Percentiles rank a stretch among this genome's conserved stretches.
phyloP scores from a whole-genome alignment of 2,797 vertebrate genomes.

The Orestias chungarensis region DNA sequence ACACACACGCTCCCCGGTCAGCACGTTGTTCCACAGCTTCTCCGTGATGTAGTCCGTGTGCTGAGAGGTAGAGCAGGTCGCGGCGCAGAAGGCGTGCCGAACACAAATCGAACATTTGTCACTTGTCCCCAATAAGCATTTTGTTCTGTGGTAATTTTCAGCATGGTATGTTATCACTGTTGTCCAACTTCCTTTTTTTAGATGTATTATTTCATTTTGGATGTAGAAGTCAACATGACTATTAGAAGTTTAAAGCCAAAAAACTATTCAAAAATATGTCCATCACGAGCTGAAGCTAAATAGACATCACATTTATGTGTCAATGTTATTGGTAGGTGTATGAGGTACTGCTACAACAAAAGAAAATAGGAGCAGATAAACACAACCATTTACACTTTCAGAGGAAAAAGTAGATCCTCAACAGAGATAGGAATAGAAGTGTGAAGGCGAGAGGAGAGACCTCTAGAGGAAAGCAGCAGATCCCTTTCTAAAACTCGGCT shows the following conservation, averaged over 20 bases:
- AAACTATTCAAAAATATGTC: not conserved
- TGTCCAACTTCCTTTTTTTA: not conserved
- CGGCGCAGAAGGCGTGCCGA: too few species aligned
- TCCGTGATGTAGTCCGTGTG: too few species aligned
- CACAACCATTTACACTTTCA: slow-evolving; percentile 42
- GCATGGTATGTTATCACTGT: not conserved
- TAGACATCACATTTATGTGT: not conserved
- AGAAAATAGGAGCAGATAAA: slow-evolving; percentile 39
- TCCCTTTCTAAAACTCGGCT: slow-evolving; percentile 62
- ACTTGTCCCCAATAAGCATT: too few species aligned
- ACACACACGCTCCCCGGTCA: too few species aligned
- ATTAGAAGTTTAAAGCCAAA: not conserved
- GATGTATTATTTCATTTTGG: not conserved
- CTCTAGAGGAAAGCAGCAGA: slow-evolving; percentile 65
- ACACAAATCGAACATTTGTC: too few species aligned
- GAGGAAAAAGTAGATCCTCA: slow-evolving; percentile 54
- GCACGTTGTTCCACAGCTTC: too few species aligned
- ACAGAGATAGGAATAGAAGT: slow-evolving; percentile 55
- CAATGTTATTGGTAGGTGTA: slow-evolving; percentile 15
- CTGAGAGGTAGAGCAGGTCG: too few species aligned
- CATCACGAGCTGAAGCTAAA: not conserved
- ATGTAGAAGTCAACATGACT: not conserved
- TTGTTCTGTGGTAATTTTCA: not conserved
- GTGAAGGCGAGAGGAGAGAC: slow-evolving; percentile 57
- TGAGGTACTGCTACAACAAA: not conserved